phyloP scores from a whole-genome alignment of 2,888 invertebrate species.

The Hecatera dysodea region DNA sequence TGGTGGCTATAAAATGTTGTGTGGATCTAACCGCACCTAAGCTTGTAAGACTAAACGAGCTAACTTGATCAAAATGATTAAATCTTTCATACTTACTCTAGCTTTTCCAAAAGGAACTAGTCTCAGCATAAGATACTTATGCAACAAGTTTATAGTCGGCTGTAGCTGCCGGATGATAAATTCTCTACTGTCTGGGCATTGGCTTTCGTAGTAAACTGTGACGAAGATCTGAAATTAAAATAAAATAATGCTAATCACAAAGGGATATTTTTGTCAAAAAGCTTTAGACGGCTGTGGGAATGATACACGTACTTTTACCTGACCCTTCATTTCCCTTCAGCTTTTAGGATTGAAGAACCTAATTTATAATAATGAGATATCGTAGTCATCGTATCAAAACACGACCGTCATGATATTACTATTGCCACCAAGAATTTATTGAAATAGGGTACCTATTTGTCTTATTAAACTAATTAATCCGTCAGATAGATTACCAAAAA shows the following conservation, averaged over 20 bases:
- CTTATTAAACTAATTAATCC: no score
- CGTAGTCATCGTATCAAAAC: neutral
- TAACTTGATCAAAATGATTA: neutral
- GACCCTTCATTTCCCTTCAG: neutral
- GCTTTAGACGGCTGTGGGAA: neutral
- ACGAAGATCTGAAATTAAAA: conserved; percentile 78
- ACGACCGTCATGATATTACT: neutral
- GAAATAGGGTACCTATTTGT: no score
- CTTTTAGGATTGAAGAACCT: neutral
- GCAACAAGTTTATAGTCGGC: conserved; percentile 87
- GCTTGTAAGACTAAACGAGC: neutral
- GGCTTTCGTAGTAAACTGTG: conserved; percentile 92
- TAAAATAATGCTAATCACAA: neutral
- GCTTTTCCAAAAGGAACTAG: conserved; percentile 93
- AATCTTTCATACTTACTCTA: conserved; percentile 81
- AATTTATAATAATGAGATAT: neutral
- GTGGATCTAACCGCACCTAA: neutral
- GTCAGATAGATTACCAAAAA: no score
- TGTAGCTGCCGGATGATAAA: conserved; percentile 90
- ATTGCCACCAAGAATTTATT: no score
- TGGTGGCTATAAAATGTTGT: no score
- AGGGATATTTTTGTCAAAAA: neutral
- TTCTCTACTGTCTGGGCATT: conserved; percentile 91
- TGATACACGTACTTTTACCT: neutral
- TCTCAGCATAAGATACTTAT: conserved; percentile 86